Base-by-base conservation (phyloP, 2,888 invertebrate genomes). In the Melipona beecheii region DNA sequence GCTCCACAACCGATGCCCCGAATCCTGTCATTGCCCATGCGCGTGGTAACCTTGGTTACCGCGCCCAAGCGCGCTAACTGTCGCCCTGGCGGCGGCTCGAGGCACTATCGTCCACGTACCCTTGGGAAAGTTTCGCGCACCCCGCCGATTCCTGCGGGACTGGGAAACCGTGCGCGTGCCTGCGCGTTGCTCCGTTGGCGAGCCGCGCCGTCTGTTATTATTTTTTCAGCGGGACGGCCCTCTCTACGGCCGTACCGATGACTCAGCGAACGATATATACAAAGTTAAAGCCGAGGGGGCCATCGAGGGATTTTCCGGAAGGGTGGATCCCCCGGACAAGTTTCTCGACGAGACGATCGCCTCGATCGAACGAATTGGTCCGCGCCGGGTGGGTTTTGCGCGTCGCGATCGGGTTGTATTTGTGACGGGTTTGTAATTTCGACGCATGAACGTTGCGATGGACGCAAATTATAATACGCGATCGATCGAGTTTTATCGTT, bases 1-100 rank as follows among this genome's bases (percentile, higher is more conserved):
- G 90, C 82, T 87, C 81, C 81, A 69, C 90, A 81, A 79, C 85
- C 80, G 89, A 81, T 84, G 81, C 74, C 79, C 80, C 81, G 81
- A 87, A 76, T 84, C 74, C 58, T 68, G 43, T 36, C 80, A 82
- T 50, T 85, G 89, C 89, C 82, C 89, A 90, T 88, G 89, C 88
- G 90, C 88, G 36, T n/a, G 24, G 89, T 89, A 79, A 75, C 84
- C 83, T 81, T 86, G 89, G 89, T 86, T 87, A 89, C 86, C 83
- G 86, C 85, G 84, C 75, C 75, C 81, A 81, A 85, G 81, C 85
- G 72, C 85, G 81, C 85, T 81, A 72, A 75, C 81, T 65, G 78
- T 78, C 66, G 66, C 81, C 71, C 85, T 81, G 71, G 69, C 19
- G 83, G 85, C 43, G 17, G 27, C n/a, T 15, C 9, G 27, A 1